Conservation (phyloP, 2,113 vertebrate genomes). For the Corynorhinus townsendii region DNA sequence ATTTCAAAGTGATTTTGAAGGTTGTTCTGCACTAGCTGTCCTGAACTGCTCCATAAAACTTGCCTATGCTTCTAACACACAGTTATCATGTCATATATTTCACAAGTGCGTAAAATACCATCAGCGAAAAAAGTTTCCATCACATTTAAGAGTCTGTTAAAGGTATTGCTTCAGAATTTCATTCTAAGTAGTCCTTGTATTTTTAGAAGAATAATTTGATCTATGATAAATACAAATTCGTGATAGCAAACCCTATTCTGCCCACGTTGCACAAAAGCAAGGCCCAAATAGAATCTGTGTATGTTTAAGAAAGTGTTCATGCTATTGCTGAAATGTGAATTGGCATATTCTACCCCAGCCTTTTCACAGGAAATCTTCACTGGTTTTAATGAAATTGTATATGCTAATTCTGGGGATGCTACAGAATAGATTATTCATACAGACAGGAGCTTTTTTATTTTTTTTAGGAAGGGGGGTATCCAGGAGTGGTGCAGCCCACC, state of each 20-base stretch:
- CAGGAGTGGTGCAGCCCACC: background rate
- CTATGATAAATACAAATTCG: conserved; percentile 5
- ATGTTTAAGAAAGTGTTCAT: conserved; percentile 27
- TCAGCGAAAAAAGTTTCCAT: background rate
- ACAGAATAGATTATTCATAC: conserved; percentile 14
- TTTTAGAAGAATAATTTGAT: conserved; percentile 12
- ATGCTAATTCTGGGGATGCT: conserved; percentile 40
- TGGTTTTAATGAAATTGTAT: conserved; percentile 55
- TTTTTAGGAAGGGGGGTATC: background rate
- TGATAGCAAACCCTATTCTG: background rate
- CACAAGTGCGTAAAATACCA: background rate
- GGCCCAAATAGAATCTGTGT: conserved; percentile 5
- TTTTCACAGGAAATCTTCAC: conserved; percentile 53
- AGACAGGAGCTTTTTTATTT: background rate
- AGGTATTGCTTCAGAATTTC: background rate
- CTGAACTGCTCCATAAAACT: background rate
- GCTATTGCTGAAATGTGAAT: conserved; percentile 54
- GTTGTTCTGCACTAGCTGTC: background rate
- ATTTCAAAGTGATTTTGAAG: background rate
- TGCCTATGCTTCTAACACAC: background rate
- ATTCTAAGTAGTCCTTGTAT: background rate
- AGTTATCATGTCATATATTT: background rate
- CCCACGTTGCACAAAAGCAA: background rate
- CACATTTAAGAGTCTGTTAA: background rate
- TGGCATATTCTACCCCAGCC: conserved; percentile 48